A percentile compares a stretch with the other conserved stretches of the same genome.
phyloP scores from a whole-genome alignment of 2,888 invertebrate genomes.

The Lucinisca nassula region DNA sequence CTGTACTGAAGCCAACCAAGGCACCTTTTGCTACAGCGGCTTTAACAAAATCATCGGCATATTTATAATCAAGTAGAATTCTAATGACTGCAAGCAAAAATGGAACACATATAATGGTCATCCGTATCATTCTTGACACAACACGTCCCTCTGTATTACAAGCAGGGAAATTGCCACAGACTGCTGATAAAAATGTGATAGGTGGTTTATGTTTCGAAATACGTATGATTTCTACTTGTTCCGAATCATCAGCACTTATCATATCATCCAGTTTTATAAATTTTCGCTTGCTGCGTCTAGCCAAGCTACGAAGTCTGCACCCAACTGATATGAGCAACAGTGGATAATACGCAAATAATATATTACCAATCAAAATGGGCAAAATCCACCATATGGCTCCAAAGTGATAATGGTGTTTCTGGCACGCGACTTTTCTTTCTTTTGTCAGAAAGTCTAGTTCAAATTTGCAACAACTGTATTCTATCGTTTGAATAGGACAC shows the following conservation, averaged over 20 bases:
- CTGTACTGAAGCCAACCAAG: constrained; percentile 49
- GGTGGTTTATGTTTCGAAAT: constrained; percentile 8
- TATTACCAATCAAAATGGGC: constrained; percentile 44
- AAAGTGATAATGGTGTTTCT: constrained; percentile 19
- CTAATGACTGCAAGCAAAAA: background rate
- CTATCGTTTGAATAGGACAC: constrained; percentile 58
- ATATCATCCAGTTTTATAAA: background rate
- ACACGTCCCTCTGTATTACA: background rate
- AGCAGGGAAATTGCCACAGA: constrained; percentile 9
- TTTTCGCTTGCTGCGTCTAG: background rate
- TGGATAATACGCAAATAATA: constrained; percentile 49
- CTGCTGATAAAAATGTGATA: constrained; percentile 23
- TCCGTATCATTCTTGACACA: constrained; percentile 17
- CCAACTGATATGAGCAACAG: constrained; percentile 41
- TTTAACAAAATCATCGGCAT: constrained; percentile 5
- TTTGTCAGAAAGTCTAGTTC: background rate
- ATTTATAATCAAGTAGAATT: constrained; percentile 34
- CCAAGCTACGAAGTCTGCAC: background rate
- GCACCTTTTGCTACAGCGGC: constrained; percentile 40
- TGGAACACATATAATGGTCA: constrained; percentile 23
- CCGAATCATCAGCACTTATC: background rate
- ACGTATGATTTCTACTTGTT: background rate
- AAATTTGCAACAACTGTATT: constrained; percentile 53
- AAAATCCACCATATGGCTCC: constrained; percentile 53
- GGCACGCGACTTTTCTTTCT: constrained; percentile 30